Percentiles rank a stretch among this genome's conserved stretches.
Evolutionary conservation across 1,140 invertebrate species (phyloP).

Genomic region (Cephus cinctus): DNA sequence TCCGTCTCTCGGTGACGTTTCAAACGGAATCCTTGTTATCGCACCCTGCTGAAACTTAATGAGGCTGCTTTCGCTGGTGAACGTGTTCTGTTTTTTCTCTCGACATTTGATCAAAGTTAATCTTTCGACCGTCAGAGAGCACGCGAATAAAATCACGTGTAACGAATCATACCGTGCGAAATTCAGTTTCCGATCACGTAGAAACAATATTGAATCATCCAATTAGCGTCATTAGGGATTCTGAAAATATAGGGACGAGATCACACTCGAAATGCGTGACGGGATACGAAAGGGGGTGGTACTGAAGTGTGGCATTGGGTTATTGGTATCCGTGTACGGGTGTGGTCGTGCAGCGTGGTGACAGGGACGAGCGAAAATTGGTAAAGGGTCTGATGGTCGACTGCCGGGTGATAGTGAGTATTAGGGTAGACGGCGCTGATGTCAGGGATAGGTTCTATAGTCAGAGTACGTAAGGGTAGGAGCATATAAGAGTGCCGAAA

Average conservation of each 20-base stretch:
- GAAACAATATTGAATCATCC: slow-evolving; percentile 43
- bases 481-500: slow-evolving; percentile 15
- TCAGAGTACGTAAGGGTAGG: too few species aligned
- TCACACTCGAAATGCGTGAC: slow-evolving; percentile 25
- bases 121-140: background rate
- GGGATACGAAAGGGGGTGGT: slow-evolving; percentile 2
- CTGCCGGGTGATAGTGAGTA: too few species aligned
- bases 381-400: too few species aligned
- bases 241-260: slow-evolving; percentile 29
- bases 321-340: too few species aligned
- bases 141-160: slow-evolving; percentile 28
- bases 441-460: too few species aligned
- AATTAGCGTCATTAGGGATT: slow-evolving; percentile 31
- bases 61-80: too few species aligned
- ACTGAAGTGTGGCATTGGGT: too few species aligned
- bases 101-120: too few species aligned
- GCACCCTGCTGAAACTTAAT: too few species aligned
- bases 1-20: background rate
- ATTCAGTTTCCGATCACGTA: slow-evolving; percentile 46
- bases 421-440: too few species aligned
- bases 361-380: background rate
- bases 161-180: slow-evolving; percentile 34
- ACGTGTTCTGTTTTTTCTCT: too few species aligned
- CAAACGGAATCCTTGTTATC: slow-evolving; percentile 15
- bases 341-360: background rate